Base-by-base conservation (phyloP, 2,888 invertebrate genomes). In the Punctoribates punctum region DNA sequence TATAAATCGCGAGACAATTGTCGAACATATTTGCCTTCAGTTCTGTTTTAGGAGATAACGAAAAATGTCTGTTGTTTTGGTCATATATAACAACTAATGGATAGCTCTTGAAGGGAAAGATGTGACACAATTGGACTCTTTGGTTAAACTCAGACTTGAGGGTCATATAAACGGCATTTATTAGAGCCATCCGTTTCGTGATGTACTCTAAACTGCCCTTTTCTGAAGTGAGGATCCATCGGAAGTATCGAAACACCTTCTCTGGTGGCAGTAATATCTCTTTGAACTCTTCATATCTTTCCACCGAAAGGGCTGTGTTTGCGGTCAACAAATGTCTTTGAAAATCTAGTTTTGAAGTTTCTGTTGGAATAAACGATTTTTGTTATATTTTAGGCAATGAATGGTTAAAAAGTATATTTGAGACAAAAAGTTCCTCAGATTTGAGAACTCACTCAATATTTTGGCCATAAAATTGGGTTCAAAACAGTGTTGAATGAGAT, bases 11-110 rank as follows among this genome's bases (percentile, higher is more conserved):
- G 17, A 72, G n/a, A 72, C 72, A 23, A 48, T 72, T 48, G 17
- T 48, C 6, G 20, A 72, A 72, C 72, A 72, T 72, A 48, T 72
- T 72, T 72, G 23, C 20, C 20, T 48, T 72, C 6, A 72, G 25
- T 72, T 46, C 25, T 46, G 72, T 72, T n/a, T 34, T 72, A 1
- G 46, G 46, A 23, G 25, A 9, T 13, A 72, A 46, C 15, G 23
- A 25, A 48, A 46, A 72, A 25, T 9, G 20, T 46, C 15, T 46
- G 25, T 46, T 4, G 1, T 72, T 15, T 25, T 25, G 13, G 15
- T 48, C n/a, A 8, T 23, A 72, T 0, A 72, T n/a, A 1, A 46
- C 27, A 25, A 72, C 46, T 1, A 72, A 25, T 15, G 72, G 72
- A 25, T 46, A 48, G 46, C 72, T 72, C 8, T 25, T 72, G 23